Base-by-base conservation (phyloP, 1,140 invertebrate species). In the Pectinophora gossypiella region DNA sequence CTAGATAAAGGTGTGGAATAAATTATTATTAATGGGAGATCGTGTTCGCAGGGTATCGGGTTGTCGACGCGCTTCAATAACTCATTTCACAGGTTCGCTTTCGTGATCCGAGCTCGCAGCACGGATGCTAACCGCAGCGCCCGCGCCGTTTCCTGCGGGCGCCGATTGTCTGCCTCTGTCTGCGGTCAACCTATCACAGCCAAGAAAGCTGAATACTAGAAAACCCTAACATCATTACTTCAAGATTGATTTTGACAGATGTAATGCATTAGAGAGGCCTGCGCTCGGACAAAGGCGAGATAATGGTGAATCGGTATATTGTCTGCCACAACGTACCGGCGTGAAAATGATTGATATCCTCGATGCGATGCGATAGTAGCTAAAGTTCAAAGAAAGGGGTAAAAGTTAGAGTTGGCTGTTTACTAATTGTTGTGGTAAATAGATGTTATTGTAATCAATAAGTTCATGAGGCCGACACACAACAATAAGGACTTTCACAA, bases 31-130 rank as follows among this genome's bases (percentile, higher is more conserved):
- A 60, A 61, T 51, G 46, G 46, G 46, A 45, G 59, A 70, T 74
- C 69, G 51, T 61, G 57, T 74, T 70, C 62, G 53, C 57, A 61
- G 54, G 64, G 65, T 74, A 78, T 78, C 72, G 56, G 63, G 59
- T 76, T 54, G 56, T 61, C 66, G 77, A 67, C 61, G 67, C 72
- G 75, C 72, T 77, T 84, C 72, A 76, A 69, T 81, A 83, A 72
- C 58, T 79, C 73, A 85, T 85, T 79, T 85, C 72, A 70, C 76
- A 75, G 71, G 75, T 81, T 84, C 71, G 65, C 78, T 82, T 84
- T 84, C 80, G 58, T 76, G 75, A 77, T 72, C 61, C 59, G 51
- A 48, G 63, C 59, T 66, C 61, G 59, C 54, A 59, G 63, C 61
- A 63, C 63, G 70, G 66, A 74, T 72, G 64, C 61, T 64, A 72